Evolutionary conservation across 1,140 invertebrate genomes (phyloP), one percentile per base, ranked within the genome.

Genomic region (Drosophila sulfurigaster): DNA sequence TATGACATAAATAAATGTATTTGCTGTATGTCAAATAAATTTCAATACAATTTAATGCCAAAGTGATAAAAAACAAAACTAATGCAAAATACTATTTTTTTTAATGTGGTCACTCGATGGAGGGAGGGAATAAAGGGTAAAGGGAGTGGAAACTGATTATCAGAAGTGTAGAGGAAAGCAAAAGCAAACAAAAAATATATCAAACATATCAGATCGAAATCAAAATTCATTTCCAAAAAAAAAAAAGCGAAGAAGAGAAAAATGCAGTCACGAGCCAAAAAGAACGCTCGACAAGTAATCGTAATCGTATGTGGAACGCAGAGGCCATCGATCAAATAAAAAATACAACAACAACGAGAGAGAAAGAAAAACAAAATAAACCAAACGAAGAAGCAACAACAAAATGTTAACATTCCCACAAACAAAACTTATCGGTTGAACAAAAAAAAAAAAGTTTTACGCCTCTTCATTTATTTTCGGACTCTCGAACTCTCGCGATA

Each of bases 1-100:
- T 83, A 87, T 87, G 83, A 87, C 83, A 87, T 88, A 87, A 88
- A 87, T 77, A 64, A 56, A 48, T 52, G 10, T 35, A 15, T 52
- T n/a, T 46, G 20, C 6, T 59, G 45, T 30, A 11, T 51, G 11
- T 46, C 52, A 30, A 49, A 54, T 70, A 46, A 54, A 59, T 68
- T 41, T 49, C 35, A 58, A 52, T 51, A 51, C 25, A 52, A 60
- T 59, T 46, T 59, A 54, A 67, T 73, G 51, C 41, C 51, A 72
- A 79, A 59, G 48, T 78, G 62, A 60, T 75, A 58, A 63, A 60
- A 69, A 60, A 43, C 54, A 65, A 60, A 69, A 60, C 49, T 60
- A 65, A 62, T 45, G 49, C 43, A 59, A 51, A 58, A 69, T 8
- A 49, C 3, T 10, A 30, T 20, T 25, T 25, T 16, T 25, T 25